Conservation (phyloP, 2,888 invertebrate species). For the Cataglyphis cursor region DNA sequence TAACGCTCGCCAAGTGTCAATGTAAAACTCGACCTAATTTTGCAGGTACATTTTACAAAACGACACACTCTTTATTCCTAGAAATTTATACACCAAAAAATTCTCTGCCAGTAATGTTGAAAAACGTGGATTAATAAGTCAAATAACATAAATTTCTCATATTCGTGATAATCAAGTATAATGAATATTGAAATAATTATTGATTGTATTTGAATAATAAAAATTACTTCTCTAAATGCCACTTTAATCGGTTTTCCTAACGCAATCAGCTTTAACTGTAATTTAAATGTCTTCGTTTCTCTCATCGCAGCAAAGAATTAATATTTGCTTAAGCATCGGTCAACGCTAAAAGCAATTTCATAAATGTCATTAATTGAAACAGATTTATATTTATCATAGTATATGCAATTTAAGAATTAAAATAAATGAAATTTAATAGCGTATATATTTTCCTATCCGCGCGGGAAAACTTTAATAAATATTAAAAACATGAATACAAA, state of each 20-base stretch:
- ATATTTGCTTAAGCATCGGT: not conserved
- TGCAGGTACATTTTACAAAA: slow-evolving; percentile 2
- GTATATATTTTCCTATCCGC: not conserved
- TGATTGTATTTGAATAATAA: not conserved
- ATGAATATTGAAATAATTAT: not conserved
- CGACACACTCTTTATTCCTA: slow-evolving; percentile 7
- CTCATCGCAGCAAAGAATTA: not conserved
- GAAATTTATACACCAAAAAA: slow-evolving; percentile 2
- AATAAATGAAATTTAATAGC: not conserved
- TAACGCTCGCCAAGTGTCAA: slow-evolving; percentile 9
- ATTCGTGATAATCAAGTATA: not conserved
- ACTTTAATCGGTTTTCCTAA: not conserved
- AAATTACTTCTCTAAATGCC: not conserved
- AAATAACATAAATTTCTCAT: not conserved
- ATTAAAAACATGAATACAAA: not conserved
- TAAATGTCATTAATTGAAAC: not conserved
- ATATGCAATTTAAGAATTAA: not conserved
- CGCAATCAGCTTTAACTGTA: not conserved
- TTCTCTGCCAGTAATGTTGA: not conserved
- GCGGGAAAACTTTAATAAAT: not conserved
- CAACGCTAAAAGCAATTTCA: not conserved
- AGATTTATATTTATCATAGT: not conserved
- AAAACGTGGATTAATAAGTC: not conserved
- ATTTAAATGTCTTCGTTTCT: not conserved
- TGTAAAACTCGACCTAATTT: slow-evolving; percentile 12